Base-by-base conservation (phyloP, 92 coral and sea anemone genomes). In the Epizoanthus stellaris region DNA sequence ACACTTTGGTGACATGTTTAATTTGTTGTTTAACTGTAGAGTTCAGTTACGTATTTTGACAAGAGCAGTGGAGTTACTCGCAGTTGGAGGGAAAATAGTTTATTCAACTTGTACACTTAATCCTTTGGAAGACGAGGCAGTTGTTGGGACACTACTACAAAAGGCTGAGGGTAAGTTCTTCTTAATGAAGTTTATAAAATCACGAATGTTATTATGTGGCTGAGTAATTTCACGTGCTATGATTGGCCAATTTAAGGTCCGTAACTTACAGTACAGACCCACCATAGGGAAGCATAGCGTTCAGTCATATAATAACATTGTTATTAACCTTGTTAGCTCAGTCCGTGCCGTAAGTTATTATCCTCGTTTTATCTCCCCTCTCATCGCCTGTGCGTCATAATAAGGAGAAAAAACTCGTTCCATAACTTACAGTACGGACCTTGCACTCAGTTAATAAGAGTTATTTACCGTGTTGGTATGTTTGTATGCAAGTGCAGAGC, bases 111-210 rank as follows among this genome's bases (percentile, higher is more conserved):
- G 98, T 87, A 90, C 98, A 15, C 86, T 96, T 14, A 92, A 92
- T 86, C 98, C 98, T 61, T 58, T 96, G 17, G 98, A 96, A 60
- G 85, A 96, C 75, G 98, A 96, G 84, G 98, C 98, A 67, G 98
- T 96, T 64, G 86, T 96, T 38, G 88, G 89, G 30, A 88, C 91
- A 70, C 53, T 96, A 70, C 89, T 96, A 15, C 92, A 92, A 47
- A 91, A 89, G 47, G 91, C 95, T 25, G 88, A 93, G 66, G 98
- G 98, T 94, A 85, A 75, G 77, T 62, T 45, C 34, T 54, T 11
- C 4, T 36, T 7, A 20, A 13, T 0, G 3, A 20, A 10, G 73
- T 57, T 23, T 4, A 16, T n/a, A 13, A 9, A 36, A 36, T 10
- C 4, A 17, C 2, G 34, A 43, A 1, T 17, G 45, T 3, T 40